Conservation (phyloP, 2,113 vertebrate species). For the Camarhynchus parvulus region DNA sequence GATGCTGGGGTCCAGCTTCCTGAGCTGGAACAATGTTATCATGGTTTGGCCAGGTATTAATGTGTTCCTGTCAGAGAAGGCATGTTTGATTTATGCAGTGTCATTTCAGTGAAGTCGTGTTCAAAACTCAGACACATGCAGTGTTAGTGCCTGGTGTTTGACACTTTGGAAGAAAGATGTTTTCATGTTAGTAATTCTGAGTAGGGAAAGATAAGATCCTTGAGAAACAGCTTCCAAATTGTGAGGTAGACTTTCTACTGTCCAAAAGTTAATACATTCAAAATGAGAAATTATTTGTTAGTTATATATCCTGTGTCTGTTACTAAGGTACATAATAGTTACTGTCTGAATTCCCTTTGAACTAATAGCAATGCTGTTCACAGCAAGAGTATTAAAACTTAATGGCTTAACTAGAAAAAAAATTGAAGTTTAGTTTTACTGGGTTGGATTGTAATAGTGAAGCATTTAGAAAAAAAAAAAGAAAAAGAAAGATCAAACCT, state of each 20-base stretch:
- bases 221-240: background rate
- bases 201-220: background rate
- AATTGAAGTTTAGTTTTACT: background rate
- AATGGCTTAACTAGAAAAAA: background rate
- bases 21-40: background rate
- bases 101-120: rapidly evolving
- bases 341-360: background rate
- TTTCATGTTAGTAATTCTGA: background rate
- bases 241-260: background rate
- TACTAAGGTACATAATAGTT: background rate
- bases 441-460: background rate
- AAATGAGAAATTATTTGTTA: background rate
- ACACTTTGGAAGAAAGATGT: background rate
- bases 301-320: background rate
- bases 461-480: background rate
- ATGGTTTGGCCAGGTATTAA: background rate
- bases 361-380: background rate
- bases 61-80: background rate
- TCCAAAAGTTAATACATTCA: background rate
- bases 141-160: background rate
- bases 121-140: background rate
- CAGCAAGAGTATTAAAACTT: background rate
- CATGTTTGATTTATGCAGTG: background rate
- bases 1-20: background rate
- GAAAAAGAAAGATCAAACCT: background rate